Base-by-base conservation (phyloP, 2,888 invertebrate species). In the Drosophila eohydei region DNA sequence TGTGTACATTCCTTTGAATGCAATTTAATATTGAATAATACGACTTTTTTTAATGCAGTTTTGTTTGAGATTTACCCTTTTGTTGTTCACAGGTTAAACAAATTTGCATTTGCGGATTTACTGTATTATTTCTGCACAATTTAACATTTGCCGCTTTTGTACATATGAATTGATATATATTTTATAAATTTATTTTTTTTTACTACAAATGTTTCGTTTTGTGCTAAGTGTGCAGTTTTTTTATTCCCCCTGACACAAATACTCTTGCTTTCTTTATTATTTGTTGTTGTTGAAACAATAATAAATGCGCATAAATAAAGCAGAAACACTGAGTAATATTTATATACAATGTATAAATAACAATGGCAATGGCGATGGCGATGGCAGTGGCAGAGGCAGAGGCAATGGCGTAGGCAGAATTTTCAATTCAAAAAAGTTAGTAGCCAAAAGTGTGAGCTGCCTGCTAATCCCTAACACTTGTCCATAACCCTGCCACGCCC, bases 41-140 rank as follows among this genome's bases (percentile, higher is more conserved):
- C n/a, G n/a, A n/a, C 32, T 43, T 61, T 44, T n/a, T 38, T 36
- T 21, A 21, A 26, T 63, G 4, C 12, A 14, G n/a, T 26, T 21
- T 38, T 16, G 11, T 14, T 3, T 40, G 38, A 40, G 69, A 68
- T 69, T 59, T 70, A 9, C 60, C 60, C 32, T 50, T 32, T 44
- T 38, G 16, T 26, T 16, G 32, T 16, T 26, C 21, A 12, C 46
- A n/a, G 71, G 34, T 59, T 58, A 30, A 71, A 50, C 46, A 26
- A 44, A 61, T 46, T 71, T 38, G 16, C 38, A 66, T 69, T 66
- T 30, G 40, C 16, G 21, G 21, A 68, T 71, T 71, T 50, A 48
- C 43, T 34, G 30, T 38, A 50, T 71, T 43, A 71, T 67, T 71
- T 67, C 40, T 50, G 71, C 66, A 70, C 70, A 66, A 71, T 67